phyloP scores from a whole-genome alignment of 2,888 invertebrate species.

The Sepiola atlantica region DNA sequence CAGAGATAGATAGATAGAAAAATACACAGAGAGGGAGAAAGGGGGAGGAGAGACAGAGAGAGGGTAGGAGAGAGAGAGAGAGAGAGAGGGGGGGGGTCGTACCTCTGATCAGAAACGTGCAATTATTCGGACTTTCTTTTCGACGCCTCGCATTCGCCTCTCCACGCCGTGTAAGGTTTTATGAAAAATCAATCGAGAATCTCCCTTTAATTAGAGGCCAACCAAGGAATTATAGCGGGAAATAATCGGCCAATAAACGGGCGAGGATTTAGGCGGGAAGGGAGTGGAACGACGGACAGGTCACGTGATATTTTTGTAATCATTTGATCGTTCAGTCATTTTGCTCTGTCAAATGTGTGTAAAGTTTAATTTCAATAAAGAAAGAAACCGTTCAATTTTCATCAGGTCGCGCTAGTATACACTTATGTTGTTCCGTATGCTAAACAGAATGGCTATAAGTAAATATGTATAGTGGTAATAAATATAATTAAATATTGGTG shows the following conservation, averaged over 20 bases:
- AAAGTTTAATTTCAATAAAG: too few relatives aligned
- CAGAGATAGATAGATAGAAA: neutral
- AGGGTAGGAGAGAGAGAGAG: neutral
- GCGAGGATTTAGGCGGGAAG: neutral
- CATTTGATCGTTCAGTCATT: neutral
- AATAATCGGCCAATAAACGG: constrained; percentile 32
- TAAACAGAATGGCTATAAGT: too few relatives aligned
- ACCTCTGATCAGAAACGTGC: too few relatives aligned
- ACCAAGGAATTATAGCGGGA: constrained; percentile 15
- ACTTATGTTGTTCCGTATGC: too few relatives aligned
- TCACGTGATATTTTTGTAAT: neutral
- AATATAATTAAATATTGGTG: too few relatives aligned
- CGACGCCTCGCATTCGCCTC: too few relatives aligned
- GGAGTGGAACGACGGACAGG: neutral
- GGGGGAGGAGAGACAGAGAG: too few relatives aligned
- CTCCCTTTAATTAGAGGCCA: constrained; percentile 7
- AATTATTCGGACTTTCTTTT: too few relatives aligned
- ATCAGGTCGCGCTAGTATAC: too few relatives aligned
- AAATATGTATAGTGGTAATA: too few relatives aligned
- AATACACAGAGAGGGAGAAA: neutral
- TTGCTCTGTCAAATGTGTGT: too few relatives aligned
- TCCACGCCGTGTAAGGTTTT: neutral
- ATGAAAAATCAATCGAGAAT: neutral
- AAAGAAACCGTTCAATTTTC: too few relatives aligned
- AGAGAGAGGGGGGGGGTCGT: neutral